A percentile compares a stretch with the other conserved stretches of the same genome.
Evolutionary conservation across 2,113 vertebrate species (phyloP).

Genomic region (rabbit (Oryctolagus cuniculus)): DNA sequence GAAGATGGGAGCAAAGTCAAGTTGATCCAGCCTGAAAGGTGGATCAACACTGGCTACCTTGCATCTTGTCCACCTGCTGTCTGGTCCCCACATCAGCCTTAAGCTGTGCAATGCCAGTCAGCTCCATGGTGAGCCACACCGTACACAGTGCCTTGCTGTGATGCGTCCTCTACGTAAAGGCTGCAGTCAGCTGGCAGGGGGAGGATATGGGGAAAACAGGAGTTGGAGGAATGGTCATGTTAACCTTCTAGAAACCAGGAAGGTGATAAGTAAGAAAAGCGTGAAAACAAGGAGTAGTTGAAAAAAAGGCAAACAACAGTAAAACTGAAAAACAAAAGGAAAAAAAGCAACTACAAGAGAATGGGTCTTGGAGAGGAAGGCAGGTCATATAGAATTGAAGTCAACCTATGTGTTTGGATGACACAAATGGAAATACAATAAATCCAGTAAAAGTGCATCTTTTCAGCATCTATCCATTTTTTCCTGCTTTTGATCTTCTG

Average conservation of each 20-base stretch:
- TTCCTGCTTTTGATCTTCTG: neutral
- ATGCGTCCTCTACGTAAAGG: neutral
- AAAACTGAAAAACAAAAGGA: neutral
- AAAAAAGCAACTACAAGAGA: neutral
- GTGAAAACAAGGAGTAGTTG: neutral
- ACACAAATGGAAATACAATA: neutral
- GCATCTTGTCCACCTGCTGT: neutral
- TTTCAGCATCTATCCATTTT: neutral
- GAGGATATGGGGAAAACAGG: neutral
- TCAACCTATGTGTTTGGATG: neutral
- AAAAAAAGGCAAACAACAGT: neutral
- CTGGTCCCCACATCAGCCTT: neutral
- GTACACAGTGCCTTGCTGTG: neutral
- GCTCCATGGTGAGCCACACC: fast-evolving
- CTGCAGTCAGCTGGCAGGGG: neutral
- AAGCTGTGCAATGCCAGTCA: neutral
- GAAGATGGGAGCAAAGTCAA: neutral
- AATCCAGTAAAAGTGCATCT: neutral
- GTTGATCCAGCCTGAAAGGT: neutral
- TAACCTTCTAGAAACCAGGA: neutral
- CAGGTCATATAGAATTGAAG: neutral
- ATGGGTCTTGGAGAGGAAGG: neutral
- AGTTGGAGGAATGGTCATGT: neutral
- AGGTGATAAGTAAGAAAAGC: neutral
- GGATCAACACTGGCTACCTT: fast-evolving